A percentile compares a stretch with the other conserved stretches of the same genome.
phyloP scores from a whole-genome alignment of 1,140 invertebrate species.

The Dolichoris vasculosae region DNA sequence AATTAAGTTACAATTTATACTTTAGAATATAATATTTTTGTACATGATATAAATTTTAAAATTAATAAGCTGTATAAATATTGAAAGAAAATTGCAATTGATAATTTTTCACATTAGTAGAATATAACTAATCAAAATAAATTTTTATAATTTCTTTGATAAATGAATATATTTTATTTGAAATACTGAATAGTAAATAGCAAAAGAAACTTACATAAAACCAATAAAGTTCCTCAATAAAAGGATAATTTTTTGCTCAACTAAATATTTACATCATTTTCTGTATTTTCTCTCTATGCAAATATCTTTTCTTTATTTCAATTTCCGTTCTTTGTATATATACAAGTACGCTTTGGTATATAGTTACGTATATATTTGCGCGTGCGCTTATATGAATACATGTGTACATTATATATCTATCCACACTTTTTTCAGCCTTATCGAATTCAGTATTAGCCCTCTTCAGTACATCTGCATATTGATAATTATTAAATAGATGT shows the following conservation, averaged over 20 bases:
- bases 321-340: background rate
- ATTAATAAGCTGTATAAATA: too few relatives aligned
- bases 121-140: too few relatives aligned
- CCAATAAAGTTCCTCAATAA: constrained; percentile 25
- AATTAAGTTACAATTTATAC: too few relatives aligned
- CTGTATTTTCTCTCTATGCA: background rate
- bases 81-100: too few relatives aligned
- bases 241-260: constrained; percentile 45
- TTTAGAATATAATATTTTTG: too few relatives aligned
- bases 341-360: background rate
- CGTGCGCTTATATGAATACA: background rate
- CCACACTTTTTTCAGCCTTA: too few relatives aligned
- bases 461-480: too few relatives aligned
- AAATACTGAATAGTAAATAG: background rate
- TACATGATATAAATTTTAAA: too few relatives aligned
- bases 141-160: background rate
- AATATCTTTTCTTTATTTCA: background rate
- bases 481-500: background rate
- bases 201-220: background rate
- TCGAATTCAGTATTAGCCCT: too few relatives aligned
- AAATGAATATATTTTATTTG: background rate
- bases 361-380: background rate
- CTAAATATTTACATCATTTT: background rate
- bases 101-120: too few relatives aligned
- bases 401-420: too few relatives aligned